Conservation (phyloP, 2,797 vertebrate species). For the Hozukius guyotensis region DNA sequence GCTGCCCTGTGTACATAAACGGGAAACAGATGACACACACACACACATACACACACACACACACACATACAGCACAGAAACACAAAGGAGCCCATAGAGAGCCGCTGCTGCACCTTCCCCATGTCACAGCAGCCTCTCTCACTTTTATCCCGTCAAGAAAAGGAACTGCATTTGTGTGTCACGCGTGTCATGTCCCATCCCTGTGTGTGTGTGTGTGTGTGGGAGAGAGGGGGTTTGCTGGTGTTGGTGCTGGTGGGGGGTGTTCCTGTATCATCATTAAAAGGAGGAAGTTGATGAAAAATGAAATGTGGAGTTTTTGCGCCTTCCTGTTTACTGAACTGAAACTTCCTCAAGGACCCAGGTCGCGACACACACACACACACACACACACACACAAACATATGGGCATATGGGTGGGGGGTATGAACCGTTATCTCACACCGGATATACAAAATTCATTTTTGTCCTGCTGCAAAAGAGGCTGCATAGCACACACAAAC, state of each 20-base stretch:
- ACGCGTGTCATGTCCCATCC: conserved; percentile 32
- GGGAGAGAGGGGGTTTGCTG: background rate
- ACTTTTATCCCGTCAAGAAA: conserved; percentile 31
- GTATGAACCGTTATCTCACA: background rate
- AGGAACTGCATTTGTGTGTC: conserved; percentile 51
- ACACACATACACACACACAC: too few species aligned
- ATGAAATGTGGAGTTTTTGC: conserved; percentile 77
- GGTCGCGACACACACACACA: conserved; percentile 3
- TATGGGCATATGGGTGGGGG: background rate
- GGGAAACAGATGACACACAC: conserved; percentile 61
- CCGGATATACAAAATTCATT: conserved; percentile 14
- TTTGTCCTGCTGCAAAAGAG: background rate
- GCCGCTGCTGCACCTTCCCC: conserved; percentile 30
- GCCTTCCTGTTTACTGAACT: conserved; percentile 92
- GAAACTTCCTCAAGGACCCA: conserved; percentile 82
- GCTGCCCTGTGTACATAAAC: conserved; percentile 67
- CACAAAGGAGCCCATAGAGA: conserved; percentile 58
- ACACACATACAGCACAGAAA: background rate
- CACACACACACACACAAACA: conserved; percentile 16
- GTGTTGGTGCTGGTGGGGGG: background rate
- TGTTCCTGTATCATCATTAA: conserved; percentile 72
- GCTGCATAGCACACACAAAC: background rate
- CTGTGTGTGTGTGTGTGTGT: background rate
- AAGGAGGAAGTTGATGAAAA: conserved; percentile 87
- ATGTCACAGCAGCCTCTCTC: conserved; percentile 31